Conservation (phyloP, 2,888 invertebrate genomes). For the Elysia crispata region DNA sequence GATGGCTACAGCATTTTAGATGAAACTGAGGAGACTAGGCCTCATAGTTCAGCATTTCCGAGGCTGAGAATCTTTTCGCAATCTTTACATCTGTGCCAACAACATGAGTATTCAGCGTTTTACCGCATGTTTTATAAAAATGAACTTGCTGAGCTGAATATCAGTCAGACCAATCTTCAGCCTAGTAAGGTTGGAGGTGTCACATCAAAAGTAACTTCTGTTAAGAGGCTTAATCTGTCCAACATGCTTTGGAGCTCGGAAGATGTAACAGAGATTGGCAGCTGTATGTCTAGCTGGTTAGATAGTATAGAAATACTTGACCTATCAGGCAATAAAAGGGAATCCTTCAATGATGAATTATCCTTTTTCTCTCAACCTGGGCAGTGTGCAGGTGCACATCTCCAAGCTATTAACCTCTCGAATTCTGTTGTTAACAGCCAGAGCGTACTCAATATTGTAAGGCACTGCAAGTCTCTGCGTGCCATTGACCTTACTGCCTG, state of each 20-base stretch:
- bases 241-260: neutral
- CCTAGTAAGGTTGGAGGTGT: neutral
- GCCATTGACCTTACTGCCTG: constrained; percentile 41
- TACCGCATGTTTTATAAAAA: no score
- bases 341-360: no score
- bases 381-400: neutral
- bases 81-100: neutral
- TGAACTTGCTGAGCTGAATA: constrained; percentile 15
- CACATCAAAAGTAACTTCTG: constrained; percentile 26
- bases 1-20: constrained; percentile 25
- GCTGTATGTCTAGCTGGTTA: no score
- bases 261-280: no score
- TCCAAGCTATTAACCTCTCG: constrained; percentile 36
- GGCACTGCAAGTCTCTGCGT: constrained; percentile 22
- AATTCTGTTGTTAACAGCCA: constrained; percentile 23
- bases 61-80: constrained; percentile 17
- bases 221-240: constrained; percentile 31
- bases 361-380: no score
- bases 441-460: neutral
- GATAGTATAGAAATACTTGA: no score
- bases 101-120: neutral
- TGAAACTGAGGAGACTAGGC: neutral
- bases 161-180: constrained; percentile 17
- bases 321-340: no score
- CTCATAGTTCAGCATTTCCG: neutral